Base-by-base conservation (phyloP, 1,140 invertebrate species). In the Sinonovacula constricta region DNA sequence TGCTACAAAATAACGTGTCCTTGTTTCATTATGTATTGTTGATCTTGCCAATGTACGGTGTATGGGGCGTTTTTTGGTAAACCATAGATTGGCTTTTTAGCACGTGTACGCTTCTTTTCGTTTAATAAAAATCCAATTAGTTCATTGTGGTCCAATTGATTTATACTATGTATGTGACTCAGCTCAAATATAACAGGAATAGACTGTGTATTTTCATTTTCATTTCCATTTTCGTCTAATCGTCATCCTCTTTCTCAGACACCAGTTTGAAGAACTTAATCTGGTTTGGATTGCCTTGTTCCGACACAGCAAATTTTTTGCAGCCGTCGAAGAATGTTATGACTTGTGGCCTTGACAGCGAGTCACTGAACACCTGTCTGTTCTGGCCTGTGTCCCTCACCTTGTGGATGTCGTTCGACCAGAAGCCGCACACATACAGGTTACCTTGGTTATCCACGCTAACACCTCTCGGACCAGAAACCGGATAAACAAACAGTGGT, bases 331-430 rank as follows among this genome's bases (percentile, higher is more conserved):
- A 51, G 57, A 78, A 78, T 4, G 57, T 31, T 18, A 78, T 69
- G 24, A 34, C 30, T 36, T 69, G 39, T 3, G 75, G 75, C 28
- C 75, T 39, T 10, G 56, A 57, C 4, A 78, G 39, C 26, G 66
- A 51, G 31, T 78, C 66, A 39, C 67, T 59, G 7, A 78, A 54
- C 7, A 78, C 67, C 30, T 78, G 66, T 51, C 57, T 30, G 28
- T 69, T 60, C 24, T 68, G n/a, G 5, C 75, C 75, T 30, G 67
- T 39, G 12, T 78, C 75, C 24, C 53, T 62, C 3, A 78, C 66
- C 63, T 69, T 78, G 59, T 78, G 75, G 22, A 78, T 78, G 36
- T 69, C 67, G 31, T 70, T 78, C 3, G 75, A 69, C 75, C 75
- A 78, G 39, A 62, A 78, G 12, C 75, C 75, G 51, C 57, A 69